phyloP scores from a whole-genome alignment of 2,888 invertebrate species.

The Microctonus aethiopoides region DNA sequence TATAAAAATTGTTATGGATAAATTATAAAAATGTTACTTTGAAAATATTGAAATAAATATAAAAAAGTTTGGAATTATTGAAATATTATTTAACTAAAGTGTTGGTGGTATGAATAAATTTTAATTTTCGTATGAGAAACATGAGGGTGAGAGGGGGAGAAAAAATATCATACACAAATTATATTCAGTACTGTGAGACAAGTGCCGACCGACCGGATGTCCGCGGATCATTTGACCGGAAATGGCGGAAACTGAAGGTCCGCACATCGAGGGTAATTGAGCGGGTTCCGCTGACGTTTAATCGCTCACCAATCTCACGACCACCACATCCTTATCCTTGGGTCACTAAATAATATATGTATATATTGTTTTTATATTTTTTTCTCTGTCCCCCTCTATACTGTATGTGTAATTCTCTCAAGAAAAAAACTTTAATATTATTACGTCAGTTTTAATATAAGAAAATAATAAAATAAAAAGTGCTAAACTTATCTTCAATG shows the following conservation, averaged over 20 bases:
- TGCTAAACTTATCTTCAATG: no score
- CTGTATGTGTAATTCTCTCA: no score
- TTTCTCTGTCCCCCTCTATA: no score
- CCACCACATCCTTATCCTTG: conserved; percentile 23
- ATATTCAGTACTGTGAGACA: conserved; percentile 30
- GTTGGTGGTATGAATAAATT: background rate
- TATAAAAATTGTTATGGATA: no score
- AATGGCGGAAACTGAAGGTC: conserved; percentile 62
- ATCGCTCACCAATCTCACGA: conserved; percentile 23
- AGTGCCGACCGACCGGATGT: conserved; percentile 54
- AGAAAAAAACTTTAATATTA: no score
- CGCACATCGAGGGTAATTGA: conserved; percentile 57
- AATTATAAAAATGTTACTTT: no score
- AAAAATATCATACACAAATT: background rate
- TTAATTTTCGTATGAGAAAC: background rate
- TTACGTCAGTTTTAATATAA: no score
- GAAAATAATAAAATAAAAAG: no score
- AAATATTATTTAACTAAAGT: background rate
- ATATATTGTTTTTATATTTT: no score
- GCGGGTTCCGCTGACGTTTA: conserved; percentile 23
- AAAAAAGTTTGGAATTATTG: background rate
- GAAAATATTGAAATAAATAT: no score
- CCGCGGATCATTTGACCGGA: conserved; percentile 64
- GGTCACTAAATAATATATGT: no score
- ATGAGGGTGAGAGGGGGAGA: background rate